Base-by-base conservation (phyloP, 2,113 vertebrate genomes). In the Peromyscus californicus region DNA sequence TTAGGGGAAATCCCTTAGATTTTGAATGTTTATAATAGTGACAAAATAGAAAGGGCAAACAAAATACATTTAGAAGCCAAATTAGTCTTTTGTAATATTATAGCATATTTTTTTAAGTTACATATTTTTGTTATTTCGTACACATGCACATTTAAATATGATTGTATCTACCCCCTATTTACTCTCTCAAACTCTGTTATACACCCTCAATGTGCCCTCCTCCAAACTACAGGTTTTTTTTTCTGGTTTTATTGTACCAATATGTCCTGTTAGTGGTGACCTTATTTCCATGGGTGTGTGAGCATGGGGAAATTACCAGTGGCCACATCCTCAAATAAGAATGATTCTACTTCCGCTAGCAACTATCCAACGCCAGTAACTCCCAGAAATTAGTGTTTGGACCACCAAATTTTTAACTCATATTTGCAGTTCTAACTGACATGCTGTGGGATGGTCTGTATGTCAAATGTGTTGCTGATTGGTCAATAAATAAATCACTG, bases 11-110 rank as follows among this genome's bases (percentile, higher is more conserved):
- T 91, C 0, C 12, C 11, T 5, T 86, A 36, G 59, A 61, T 67
- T 61, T 82, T 65, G 57, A 91, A 36, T 61, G 7, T 90, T 69
- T 89, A 39, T 79, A 69, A 93, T 72, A 87, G 84, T 84, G 59
- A 83, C 31, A 94, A 13, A 92, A 10, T 31, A 88, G 69, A 21
- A 94, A 90, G 3, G 3, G 8, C 29, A 94, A 93, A 59, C 2
- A 42, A 89, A 92, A 89, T 48, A 45, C 4, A 72, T 2, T 33
- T 75, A 6, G 63, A n/a, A 65, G 57, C 70, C 31, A 95, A 72
- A 36, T 76, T 92, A 95, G 2, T 67, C 45, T 82, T 88, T 91
- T 57, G 84, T 29, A 29, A 67, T 67, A 86, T 19, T 42, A 42
- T 0, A 65, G 15, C 29, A 16, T 15, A 54, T 54, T 26, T 29